Base-by-base conservation (phyloP, 2,888 invertebrate genomes). In the Allygus modestus region DNA sequence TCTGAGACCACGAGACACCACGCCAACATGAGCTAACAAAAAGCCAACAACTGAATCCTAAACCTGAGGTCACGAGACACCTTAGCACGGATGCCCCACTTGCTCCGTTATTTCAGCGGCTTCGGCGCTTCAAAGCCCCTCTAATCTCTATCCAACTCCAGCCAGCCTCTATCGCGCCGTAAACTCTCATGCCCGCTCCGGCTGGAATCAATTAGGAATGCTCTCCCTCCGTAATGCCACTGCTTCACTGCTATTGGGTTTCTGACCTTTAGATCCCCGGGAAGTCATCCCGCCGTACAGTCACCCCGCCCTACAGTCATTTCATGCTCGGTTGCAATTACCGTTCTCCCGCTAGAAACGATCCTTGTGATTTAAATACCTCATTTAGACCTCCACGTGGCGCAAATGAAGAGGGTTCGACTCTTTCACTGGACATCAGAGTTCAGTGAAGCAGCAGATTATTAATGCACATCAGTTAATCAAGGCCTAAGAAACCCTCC, bases 191-290 rank as follows among this genome's bases (percentile, higher is more conserved):
- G 65, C 28, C n/a, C 65, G 65, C 65, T 28, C 65, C 65, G 28
- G 65, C 15, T 28, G 26, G 65, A 28, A 28, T 65, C 65, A 65
- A 65, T 65, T 65, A 65, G 65, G 65, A 65, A 15, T 28, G 65
- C 12, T 58, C 58, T 58, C 58, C 58, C 58, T 58, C 58, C 58
- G 58, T 58, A 58, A 58, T 58, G 65, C 28, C 28, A 28, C 65
- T 26, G 31, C 31, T 58, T 2, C 9, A 51, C 9, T 51, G 51
- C n/a, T 51, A 58, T 20, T 23, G 58, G 58, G 26, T 58, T 58
- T 58, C 58, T 65, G 65, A 65, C 65, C 65, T 65, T 65, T 31
- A 5, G 11, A 65, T 65, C 28, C 65, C 9, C 65, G 2, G 58
- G 58, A 5, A 58, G 58, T n/a, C n/a, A n/a, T n/a, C n/a, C n/a